A percentile compares a stretch with the other conserved stretches of the same genome.
These are phyloP conservation scores for Eulacestoma nigropectus DNA, from an alignment of 2,113 vertebrate genomes.

Conservation along the genomic window DNA sequence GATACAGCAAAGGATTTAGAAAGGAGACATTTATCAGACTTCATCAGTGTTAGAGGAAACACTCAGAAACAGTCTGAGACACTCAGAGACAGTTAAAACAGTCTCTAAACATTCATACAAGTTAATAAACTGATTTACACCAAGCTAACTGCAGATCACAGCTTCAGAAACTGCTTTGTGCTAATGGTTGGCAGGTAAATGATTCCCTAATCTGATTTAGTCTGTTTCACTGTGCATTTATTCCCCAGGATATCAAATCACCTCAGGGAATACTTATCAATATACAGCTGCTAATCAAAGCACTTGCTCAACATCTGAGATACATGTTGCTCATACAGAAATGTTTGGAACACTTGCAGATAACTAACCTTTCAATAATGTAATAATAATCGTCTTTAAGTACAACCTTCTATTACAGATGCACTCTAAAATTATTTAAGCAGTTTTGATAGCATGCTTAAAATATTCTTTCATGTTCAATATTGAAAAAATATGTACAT, in stretches of 20 bases:
- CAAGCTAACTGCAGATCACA: background rate
- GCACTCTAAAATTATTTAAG: background rate
- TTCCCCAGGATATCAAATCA: background rate
- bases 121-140: background rate
- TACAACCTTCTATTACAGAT: background rate
- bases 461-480: conserved; percentile 13
- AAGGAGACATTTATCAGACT: background rate
- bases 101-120: background rate
- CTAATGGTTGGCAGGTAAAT: background rate
- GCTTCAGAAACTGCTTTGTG: background rate
- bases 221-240: background rate
- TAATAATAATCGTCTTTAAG: background rate
- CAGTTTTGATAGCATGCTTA: background rate
- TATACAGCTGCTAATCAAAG: background rate
- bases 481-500: background rate
- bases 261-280: background rate
- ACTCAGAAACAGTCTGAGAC: background rate
- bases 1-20: background rate
- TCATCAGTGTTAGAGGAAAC: background rate
- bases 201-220: background rate
- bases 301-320: background rate
- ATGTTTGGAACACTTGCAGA: background rate
- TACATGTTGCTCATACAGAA: background rate
- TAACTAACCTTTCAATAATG: background rate
- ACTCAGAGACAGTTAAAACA: background rate